These are phyloP conservation scores for Tyrannus savana DNA, from an alignment of 2,113 vertebrate species.

Conservation along the genomic window DNA sequence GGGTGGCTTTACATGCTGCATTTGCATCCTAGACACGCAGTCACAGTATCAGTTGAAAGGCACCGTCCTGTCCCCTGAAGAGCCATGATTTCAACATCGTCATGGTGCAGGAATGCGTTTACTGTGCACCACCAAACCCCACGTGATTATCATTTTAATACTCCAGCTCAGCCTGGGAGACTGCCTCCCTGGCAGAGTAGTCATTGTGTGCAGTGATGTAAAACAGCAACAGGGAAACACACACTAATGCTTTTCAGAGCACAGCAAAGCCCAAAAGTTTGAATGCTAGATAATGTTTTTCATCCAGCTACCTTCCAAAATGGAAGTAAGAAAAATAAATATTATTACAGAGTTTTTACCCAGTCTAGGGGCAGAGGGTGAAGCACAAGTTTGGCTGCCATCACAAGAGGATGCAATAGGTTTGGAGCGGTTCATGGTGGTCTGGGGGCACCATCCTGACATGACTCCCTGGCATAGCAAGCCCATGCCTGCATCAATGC, in stretches of 20 bases:
- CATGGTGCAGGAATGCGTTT: not conserved
- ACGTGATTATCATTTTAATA: accelerated
- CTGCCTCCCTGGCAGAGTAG: not conserved
- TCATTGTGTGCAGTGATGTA: not conserved
- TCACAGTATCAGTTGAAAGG: not conserved
- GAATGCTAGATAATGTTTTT: not conserved
- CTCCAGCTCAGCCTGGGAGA: accelerated
- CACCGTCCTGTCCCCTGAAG: not conserved
- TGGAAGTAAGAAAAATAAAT: not conserved
- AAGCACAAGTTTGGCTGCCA: not conserved
- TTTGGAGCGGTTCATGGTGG: not conserved
- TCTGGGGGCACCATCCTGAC: too few species aligned
- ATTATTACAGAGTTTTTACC: not conserved
- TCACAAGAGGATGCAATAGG: not conserved
- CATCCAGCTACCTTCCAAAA: not conserved
- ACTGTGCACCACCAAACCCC: not conserved
- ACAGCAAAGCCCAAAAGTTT: not conserved
- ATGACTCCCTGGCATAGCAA: accelerated
- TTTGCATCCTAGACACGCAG: not conserved
- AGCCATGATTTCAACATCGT: not conserved
- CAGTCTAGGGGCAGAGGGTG: not conserved
- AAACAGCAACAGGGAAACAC: not conserved
- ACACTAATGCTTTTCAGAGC: not conserved
- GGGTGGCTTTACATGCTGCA: not conserved
- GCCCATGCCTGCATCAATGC: accelerated